Evolutionary conservation across 2,797 vertebrate species (phyloP).

Genomic region (Siniperca scherzeri): DNA sequence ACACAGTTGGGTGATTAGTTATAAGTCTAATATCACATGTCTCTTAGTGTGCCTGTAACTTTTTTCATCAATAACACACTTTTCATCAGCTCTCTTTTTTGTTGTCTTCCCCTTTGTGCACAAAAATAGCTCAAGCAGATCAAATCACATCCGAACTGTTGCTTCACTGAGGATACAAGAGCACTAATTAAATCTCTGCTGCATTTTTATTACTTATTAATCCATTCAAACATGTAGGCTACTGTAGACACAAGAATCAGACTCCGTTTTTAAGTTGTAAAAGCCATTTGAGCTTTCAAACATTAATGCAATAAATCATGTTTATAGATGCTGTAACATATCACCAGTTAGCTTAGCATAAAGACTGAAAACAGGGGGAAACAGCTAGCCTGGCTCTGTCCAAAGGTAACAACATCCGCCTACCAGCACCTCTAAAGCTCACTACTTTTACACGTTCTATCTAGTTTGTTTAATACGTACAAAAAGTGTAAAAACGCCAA

Average conservation of each 20-base stretch:
- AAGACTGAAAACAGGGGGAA: not conserved
- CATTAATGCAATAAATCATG: not conserved
- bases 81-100: conserved; percentile 22
- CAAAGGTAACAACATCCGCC: not conserved
- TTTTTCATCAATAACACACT: conserved; percentile 35
- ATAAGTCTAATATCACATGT: conserved; percentile 28
- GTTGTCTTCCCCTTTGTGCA: conserved; percentile 7
- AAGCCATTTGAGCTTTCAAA: conserved; percentile 2
- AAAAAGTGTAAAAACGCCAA: not conserved
- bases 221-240: conserved; percentile 23
- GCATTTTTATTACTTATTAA: conserved; percentile 49
- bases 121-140: conserved; percentile 30
- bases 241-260: not conserved
- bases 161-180: conserved; percentile 43
- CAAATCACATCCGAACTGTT: conserved; percentile 47
- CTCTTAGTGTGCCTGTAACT: conserved; percentile 16
- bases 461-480: not conserved
- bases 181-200: conserved; percentile 52
- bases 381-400: not conserved
- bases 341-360: not conserved
- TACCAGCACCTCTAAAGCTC: not conserved
- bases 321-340: conserved; percentile 1
- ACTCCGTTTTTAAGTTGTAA: not conserved
- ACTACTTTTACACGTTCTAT: not conserved
- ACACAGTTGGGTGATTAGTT: conserved; percentile 16